Evolutionary conservation across 2,797 vertebrate species (phyloP).

Genomic region (Manis javanica): DNA sequence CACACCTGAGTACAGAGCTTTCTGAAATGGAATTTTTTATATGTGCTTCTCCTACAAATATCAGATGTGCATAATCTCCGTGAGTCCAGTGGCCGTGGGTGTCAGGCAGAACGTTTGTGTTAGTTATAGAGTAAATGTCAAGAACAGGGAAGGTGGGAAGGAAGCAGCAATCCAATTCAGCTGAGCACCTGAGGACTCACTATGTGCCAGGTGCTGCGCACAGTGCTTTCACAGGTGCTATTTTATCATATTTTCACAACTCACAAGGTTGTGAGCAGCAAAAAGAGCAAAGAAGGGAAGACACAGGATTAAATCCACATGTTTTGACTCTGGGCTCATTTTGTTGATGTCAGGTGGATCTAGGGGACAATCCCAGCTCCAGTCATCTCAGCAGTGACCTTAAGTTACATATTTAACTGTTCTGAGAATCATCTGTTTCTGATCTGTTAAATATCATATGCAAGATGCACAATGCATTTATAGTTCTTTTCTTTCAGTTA

Average conservation of each 20-base stretch:
- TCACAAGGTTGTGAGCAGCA: not conserved
- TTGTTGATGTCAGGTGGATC: not conserved
- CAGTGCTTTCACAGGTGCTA: not conserved
- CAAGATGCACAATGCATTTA: not conserved
- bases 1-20: constrained; percentile 3
- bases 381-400: not conserved
- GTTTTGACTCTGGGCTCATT: not conserved
- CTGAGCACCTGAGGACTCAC: not conserved
- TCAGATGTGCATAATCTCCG: not conserved
- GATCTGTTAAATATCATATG: not conserved
- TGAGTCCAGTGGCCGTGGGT: not conserved
- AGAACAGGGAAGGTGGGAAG: not conserved
- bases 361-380: not conserved
- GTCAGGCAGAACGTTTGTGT: not conserved
- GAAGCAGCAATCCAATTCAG: not conserved
- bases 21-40: constrained; percentile 54
- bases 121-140: not conserved
- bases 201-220: not conserved
- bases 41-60: constrained; percentile 52
- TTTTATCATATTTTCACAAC: not conserved
- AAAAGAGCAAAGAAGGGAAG: not conserved
- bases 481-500: not conserved
- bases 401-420: not conserved
- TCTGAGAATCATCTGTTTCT: not conserved
- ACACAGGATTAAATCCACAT: not conserved